Percentiles rank a stretch among this genome's conserved stretches.
These are phyloP conservation scores for Machaerirhynchus nigripectus DNA, from an alignment of 2,113 vertebrate genomes.

Conservation along the genomic window DNA sequence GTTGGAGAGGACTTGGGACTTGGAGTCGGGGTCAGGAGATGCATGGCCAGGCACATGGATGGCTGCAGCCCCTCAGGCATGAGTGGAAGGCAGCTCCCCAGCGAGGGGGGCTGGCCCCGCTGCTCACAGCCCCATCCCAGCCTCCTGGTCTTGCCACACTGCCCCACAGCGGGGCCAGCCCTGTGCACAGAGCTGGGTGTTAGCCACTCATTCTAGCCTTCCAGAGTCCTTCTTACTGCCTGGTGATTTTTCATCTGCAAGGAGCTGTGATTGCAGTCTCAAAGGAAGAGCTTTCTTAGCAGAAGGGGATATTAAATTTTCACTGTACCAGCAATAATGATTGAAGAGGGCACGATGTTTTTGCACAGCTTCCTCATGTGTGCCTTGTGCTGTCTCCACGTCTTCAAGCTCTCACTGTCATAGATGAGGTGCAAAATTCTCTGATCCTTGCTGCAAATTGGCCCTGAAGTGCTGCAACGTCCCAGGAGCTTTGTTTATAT, in stretches of 20 bases:
- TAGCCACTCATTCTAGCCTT: background rate
- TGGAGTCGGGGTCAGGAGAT: fast-evolving
- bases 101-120: fast-evolving
- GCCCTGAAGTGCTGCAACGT: conserved; percentile 48
- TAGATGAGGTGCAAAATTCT: conserved; percentile 30
- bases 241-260: background rate
- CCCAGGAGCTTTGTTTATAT: conserved; percentile 50
- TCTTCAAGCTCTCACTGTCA: background rate
- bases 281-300: background rate
- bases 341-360: background rate
- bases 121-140: too few species aligned
- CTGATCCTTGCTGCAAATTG: conserved; percentile 52
- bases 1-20: fast-evolving
- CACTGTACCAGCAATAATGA: background rate
- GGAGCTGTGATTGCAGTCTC: background rate
- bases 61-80: background rate
- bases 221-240: background rate
- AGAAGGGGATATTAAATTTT: conserved; percentile 10
- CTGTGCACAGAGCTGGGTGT: background rate
- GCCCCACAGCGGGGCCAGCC: fast-evolving
- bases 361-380: background rate
- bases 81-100: background rate
- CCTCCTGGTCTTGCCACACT: fast-evolving
- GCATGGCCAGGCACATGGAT: background rate
- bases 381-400: background rate